Conservation (phyloP, 92 coral and sea anemone species). For the Muricea muricata region DNA sequence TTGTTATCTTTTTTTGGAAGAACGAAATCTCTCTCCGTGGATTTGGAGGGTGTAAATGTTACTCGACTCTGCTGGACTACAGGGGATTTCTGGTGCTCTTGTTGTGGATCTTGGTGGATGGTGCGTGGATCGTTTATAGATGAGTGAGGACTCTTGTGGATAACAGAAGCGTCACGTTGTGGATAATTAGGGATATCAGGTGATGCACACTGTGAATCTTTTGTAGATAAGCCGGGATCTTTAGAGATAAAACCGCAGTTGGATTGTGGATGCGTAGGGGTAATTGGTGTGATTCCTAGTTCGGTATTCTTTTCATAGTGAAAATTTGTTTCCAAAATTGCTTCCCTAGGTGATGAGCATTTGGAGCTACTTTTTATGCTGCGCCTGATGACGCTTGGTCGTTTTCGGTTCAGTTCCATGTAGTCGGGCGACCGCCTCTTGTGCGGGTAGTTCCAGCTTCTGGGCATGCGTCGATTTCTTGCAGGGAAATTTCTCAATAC, state of each 20-base stretch:
- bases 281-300: background rate
- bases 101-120: conserved; percentile 4
- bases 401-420: conserved; percentile 11
- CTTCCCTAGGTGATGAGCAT: conserved; percentile 22
- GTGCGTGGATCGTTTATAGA: background rate
- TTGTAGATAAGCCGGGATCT: background rate
- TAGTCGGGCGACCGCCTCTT: background rate
- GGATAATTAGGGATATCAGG: background rate
- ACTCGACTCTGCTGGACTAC: background rate
- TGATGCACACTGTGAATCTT: background rate
- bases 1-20: background rate
- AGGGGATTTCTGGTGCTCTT: background rate
- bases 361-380: background rate
- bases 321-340: conserved; percentile 17
- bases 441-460: background rate
- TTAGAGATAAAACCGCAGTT: background rate
- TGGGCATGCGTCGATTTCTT: background rate
- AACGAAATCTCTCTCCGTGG: background rate
- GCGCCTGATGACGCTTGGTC: conserved; percentile 33
- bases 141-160: background rate
- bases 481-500: background rate
- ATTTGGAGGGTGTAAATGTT: background rate
- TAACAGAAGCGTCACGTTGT: background rate
- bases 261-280: background rate
- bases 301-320: background rate